Base-by-base conservation (phyloP, 2,113 vertebrate species). In the Mixornis gularis region DNA sequence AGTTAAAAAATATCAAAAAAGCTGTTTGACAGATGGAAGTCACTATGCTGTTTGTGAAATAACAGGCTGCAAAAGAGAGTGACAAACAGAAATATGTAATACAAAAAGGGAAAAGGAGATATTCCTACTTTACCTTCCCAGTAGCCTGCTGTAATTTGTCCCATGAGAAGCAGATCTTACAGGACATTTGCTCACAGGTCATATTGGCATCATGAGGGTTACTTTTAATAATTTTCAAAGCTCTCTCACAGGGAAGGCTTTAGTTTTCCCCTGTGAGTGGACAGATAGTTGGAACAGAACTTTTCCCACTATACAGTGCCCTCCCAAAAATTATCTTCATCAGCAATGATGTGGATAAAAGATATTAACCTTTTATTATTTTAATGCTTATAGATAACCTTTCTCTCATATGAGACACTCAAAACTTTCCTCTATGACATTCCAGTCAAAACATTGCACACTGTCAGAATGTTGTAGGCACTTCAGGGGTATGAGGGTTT, bases 191-290 rank as follows among this genome's bases (percentile, higher is more conserved):
- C 17, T 89, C 51, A n/a, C 6, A 2, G 79, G 9, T 52, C 17
- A 27, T 10, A 18, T n/a, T 71, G 64, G 5, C 12, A 15, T 13
- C 19, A 26, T 29, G n/a, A 59, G 24, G 16, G 25, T 41, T 26
- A 44, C 32, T 68, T 60, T 79, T 17, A 65, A 8, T 46, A 46
- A 74, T 68, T 81, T 74, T 48, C 20, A 68, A 41, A 60, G 9
- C 51, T 55, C 3, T 79, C 53, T 58, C 36, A 20, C 46, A 58
- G 22, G 16, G 44, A 49, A 81, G 9, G 3, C 13, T 87, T 79
- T 49, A 17, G 3, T 52, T 76, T 11, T 56, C 13, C 17, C 4
- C 18, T 43, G 3, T 38, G 49, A 82, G 34, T 0, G 0, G 5
- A 10, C 4, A 59, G 22, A 10, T 4, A 59, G 22, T 7, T 74